Evolutionary conservation across 2,797 vertebrate genomes (phyloP).

Genomic region (Melanotaenia trifasciata): DNA sequence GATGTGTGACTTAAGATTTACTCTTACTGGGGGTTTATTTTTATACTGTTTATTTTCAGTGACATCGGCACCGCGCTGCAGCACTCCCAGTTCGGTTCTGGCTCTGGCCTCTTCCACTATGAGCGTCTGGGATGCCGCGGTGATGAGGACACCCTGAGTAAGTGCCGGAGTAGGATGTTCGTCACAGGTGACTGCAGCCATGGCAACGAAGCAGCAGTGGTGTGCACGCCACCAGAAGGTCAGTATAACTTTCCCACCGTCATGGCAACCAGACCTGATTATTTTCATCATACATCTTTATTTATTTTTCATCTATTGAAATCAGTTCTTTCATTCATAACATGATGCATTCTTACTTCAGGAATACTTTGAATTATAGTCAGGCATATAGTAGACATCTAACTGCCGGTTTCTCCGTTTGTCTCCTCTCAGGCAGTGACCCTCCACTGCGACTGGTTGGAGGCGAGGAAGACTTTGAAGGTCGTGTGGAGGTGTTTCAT

Average conservation of each 20-base stretch:
- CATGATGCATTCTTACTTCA: neutral
- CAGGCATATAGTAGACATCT: neutral
- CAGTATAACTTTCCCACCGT: slow-evolving; percentile 64
- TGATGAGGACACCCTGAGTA: slow-evolving; percentile 86
- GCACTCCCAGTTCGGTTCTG: slow-evolving; percentile 78
- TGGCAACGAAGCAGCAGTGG: slow-evolving; percentile 83
- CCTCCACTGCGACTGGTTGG: slow-evolving; percentile 88
- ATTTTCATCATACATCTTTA: neutral
- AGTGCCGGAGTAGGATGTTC: slow-evolving; percentile 86
- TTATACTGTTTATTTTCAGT: slow-evolving; percentile 62
- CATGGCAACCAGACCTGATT: slow-evolving; percentile 27
- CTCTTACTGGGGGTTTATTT: neutral
- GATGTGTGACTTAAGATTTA: neutral
- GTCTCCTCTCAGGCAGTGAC: slow-evolving; percentile 79
- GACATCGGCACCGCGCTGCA: slow-evolving; percentile 87
- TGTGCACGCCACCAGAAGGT: slow-evolving; percentile 90
- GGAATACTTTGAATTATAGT: neutral
- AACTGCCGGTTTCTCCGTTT: neutral
- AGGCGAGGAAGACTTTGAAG: slow-evolving; percentile 88
- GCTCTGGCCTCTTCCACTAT: slow-evolving; percentile 87
- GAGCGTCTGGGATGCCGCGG: slow-evolving; percentile 90
- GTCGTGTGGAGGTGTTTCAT: slow-evolving; percentile 84
- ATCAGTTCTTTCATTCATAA: neutral
- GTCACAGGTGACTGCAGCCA: slow-evolving; percentile 86
- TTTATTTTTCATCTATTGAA: neutral